A percentile compares a stretch with the other conserved stretches of the same genome.
These are phyloP conservation scores for Pangasianodon gigas DNA, from an alignment of 2,113 vertebrate genomes.

Conservation along the genomic window DNA sequence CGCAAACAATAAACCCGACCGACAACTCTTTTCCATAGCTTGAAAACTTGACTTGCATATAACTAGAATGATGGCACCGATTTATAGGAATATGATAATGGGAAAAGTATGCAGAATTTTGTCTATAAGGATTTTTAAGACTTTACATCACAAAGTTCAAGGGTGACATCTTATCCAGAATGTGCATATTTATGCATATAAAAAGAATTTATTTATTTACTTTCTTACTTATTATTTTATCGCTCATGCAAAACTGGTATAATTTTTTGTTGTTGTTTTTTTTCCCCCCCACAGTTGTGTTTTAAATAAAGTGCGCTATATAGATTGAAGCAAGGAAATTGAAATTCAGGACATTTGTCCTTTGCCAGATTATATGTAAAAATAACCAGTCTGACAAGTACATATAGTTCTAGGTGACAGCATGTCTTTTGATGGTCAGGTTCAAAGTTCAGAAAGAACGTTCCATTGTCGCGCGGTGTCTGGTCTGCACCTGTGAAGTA, in stretches of 20 bases:
- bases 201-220: neutral
- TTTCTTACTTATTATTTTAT: neutral
- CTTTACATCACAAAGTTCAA: neutral
- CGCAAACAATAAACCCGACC: neutral
- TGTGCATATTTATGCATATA: neutral
- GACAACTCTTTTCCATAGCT: neutral
- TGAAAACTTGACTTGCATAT: neutral
- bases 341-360: neutral
- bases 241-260: neutral
- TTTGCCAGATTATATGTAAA: neutral
- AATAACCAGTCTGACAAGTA: constrained; percentile 11
- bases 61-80: neutral
- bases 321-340: neutral
- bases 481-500: constrained; percentile 42
- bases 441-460: constrained; percentile 29
- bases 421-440: constrained; percentile 19
- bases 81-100: neutral
- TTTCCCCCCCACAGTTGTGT: neutral
- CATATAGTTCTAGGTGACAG: constrained; percentile 14
- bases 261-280: too few species aligned
- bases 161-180: neutral
- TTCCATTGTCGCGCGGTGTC: neutral
- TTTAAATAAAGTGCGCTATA: neutral
- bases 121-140: neutral
- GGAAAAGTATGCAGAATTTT: neutral